Percentiles rank a stretch among this genome's conserved stretches.
These are phyloP conservation scores for Sinella curviseta DNA, from an alignment of 1,140 invertebrate species.

Conservation along the genomic window DNA sequence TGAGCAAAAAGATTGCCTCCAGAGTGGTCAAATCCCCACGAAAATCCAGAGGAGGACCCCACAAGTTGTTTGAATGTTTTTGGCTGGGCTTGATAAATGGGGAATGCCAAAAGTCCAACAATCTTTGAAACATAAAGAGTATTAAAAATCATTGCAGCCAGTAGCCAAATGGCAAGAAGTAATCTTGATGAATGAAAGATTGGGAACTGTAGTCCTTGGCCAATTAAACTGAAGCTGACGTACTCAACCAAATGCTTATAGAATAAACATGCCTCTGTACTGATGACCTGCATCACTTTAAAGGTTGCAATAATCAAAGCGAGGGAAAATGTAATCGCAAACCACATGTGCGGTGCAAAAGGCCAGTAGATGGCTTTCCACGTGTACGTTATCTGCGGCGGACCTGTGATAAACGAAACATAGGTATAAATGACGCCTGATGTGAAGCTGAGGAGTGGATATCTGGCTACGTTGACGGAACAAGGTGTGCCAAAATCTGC, in stretches of 20 bases:
- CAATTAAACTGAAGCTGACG: background rate
- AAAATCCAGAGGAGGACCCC: background rate
- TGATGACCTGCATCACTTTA: background rate
- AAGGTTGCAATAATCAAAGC: background rate
- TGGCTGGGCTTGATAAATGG: background rate
- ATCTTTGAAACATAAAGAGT: constrained; percentile 8
- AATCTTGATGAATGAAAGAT: background rate
- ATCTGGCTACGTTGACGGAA: background rate
- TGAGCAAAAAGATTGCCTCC: background rate
- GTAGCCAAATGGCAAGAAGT: background rate
- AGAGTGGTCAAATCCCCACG: background rate
- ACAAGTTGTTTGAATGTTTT: background rate
- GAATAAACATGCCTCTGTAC: background rate
- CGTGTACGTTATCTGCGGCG: background rate
- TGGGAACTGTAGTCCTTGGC: background rate
- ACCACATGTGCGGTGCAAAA: background rate
- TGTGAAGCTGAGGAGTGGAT: background rate
- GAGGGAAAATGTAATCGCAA: background rate
- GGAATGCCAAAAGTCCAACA: background rate
- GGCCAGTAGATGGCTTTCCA: constrained; percentile 9
- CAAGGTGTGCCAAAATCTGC: background rate
- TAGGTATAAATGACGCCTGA: background rate
- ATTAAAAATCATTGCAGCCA: background rate
- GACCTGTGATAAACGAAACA: background rate
- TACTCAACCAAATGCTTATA: background rate